Conservation (phyloP, 2,113 vertebrate species). For the Marmota flaviventris region DNA sequence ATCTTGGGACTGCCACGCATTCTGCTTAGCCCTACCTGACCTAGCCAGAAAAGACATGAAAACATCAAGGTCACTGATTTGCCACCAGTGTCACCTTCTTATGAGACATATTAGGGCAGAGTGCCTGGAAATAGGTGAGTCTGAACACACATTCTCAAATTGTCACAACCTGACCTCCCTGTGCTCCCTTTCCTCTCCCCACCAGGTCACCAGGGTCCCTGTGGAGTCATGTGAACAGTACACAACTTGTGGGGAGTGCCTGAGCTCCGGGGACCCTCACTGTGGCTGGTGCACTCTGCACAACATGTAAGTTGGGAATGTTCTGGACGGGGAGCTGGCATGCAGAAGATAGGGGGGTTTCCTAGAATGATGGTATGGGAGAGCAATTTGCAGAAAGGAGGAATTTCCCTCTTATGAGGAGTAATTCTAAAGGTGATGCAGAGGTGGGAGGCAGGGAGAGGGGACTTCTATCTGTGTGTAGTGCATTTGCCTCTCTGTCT, state of each 20-base stretch:
- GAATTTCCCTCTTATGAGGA: neutral
- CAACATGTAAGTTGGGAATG: constrained; percentile 93
- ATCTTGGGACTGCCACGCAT: neutral
- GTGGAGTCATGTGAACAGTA: constrained; percentile 98
- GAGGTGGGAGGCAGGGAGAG: neutral
- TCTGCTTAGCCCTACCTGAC: neutral
- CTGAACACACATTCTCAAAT: neutral
- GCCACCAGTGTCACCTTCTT: neutral
- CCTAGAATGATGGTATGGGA: neutral
- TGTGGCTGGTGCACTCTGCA: constrained; percentile 99
- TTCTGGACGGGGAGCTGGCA: neutral
- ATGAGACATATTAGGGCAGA: too few species aligned
- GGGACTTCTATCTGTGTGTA: neutral
- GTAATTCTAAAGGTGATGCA: fast-evolving
- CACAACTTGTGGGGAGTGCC: constrained; percentile 95
- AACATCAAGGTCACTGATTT: fast-evolving
- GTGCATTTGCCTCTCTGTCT: neutral
- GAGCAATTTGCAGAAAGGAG: neutral
- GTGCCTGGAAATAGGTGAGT: neutral
- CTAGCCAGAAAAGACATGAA: neutral
- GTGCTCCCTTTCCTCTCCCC: neutral
- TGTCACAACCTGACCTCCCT: neutral
- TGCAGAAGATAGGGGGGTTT: neutral
- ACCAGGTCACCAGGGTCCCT: constrained; percentile 95
- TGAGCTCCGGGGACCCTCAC: constrained; percentile 98